Base-by-base conservation (phyloP, 2,888 invertebrate genomes). In the Stenolophus ochropezus region DNA sequence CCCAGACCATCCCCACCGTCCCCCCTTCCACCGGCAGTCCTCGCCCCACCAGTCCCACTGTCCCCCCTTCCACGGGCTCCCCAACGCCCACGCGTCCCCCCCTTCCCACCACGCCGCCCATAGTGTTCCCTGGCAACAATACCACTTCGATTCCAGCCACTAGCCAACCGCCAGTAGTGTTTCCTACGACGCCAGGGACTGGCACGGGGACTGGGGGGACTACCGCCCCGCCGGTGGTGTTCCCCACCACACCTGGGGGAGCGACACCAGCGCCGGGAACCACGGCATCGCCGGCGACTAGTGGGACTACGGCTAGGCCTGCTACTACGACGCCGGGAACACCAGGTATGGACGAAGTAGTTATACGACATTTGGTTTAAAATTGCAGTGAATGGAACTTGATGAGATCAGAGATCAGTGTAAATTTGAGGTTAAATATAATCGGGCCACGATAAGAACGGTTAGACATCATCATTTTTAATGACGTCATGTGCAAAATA, bases 71-170 rank as follows among this genome's bases (percentile, higher is more conserved):
- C 2, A 42, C 16, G n/a, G n/a, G n/a, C n/a, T n/a, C n/a, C 16
- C 14, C 33, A 18, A 69, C 65, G 6, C 76, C 1, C 5, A 18
- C 53, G 25, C 56, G 53, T 23, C n/a, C 73, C 73, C 8, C 69
- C 69, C 8, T 53, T 11, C 53, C 75, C 25, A 53, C 75, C 8
- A 25, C 4, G n/a, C 8, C 73, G 11, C 4, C 47, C 1, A 14
- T 73, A 8, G 21, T 73, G 1, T 53, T 75, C 25, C 75, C 75
- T 25, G 18, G 18, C 6, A 61, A 25, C 25, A 14, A n/a, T 33
- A 69, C 65, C 3, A 33, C 65, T 33, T 65, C 73, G 49, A 16
- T 73, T 73, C 73, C 73, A 73, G 65, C 65, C 14, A 75, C 75
- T 1, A 75, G 11, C 8, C n/a, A 23, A 25, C 18, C 75, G 20